Evolutionary conservation across 2,797 vertebrate species (phyloP).

Genomic region (Phataginus tricuspis): DNA sequence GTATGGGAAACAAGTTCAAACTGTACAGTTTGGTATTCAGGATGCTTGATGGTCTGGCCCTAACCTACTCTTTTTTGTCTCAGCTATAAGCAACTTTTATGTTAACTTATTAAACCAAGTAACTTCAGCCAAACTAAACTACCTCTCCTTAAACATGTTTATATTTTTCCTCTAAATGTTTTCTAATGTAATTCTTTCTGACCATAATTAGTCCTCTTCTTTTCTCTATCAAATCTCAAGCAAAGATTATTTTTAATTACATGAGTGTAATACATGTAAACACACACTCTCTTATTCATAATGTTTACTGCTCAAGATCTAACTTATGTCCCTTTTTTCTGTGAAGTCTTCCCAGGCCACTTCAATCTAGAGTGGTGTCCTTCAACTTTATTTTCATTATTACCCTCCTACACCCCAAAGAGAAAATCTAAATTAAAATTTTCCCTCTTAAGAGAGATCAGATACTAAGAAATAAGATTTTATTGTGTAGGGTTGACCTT

Average conservation of each 20-base stretch:
- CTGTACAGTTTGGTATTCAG: neutral
- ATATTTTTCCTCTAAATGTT: neutral
- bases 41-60: neutral
- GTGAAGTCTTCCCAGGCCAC: neutral
- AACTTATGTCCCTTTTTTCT: neutral
- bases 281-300: neutral
- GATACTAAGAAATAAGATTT: constrained; percentile 42
- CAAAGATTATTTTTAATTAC: neutral
- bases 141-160: neutral
- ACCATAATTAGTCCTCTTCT: neutral
- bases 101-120: neutral
- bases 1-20: neutral
- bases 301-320: neutral
- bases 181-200: constrained; percentile 32
- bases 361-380: neutral
- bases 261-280: neutral
- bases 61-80: neutral
- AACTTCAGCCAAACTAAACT: neutral
- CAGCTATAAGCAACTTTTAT: neutral
- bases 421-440: constrained; percentile 9
- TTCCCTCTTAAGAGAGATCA: constrained; percentile 48
- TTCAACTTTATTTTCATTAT: constrained; percentile 29
- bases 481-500: neutral
- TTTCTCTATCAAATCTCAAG: constrained; percentile 23
- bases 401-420: neutral